These are phyloP conservation scores for Delphinus delphis DNA, from an alignment of 2,113 vertebrate genomes.

Conservation along the genomic window DNA sequence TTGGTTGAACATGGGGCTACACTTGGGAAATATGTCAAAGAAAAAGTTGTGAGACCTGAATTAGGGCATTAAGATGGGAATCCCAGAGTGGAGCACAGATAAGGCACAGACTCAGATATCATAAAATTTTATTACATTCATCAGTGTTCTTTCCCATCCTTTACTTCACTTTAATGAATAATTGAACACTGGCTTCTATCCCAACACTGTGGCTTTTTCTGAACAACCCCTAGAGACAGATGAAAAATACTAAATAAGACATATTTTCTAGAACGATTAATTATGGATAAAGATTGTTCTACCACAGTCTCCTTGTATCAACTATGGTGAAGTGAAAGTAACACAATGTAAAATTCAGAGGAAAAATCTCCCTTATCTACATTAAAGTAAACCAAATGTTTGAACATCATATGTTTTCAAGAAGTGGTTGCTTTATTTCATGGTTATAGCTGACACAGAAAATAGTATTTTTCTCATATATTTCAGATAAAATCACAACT, in stretches of 20 bases:
- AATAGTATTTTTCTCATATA: not conserved
- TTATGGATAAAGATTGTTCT: constrained; percentile 62
- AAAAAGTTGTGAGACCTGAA: not conserved
- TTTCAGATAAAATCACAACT: not conserved
- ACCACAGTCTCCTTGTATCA: constrained; percentile 24
- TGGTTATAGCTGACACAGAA: not conserved
- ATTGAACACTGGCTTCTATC: constrained; percentile 4
- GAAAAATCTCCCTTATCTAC: not conserved
- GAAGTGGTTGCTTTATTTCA: not conserved
- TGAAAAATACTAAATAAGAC: constrained; percentile 35
- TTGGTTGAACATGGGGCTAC: not conserved
- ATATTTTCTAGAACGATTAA: constrained; percentile 50
- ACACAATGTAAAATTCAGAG: not conserved
- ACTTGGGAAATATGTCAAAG: not conserved
- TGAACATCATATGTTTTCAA: not conserved
- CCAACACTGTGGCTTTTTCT: constrained; percentile 27
- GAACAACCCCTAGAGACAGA: constrained; percentile 36
- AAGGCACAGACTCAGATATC: not conserved
- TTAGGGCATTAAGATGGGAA: no score
- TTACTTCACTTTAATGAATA: constrained; percentile 7
- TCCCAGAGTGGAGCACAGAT: not conserved
- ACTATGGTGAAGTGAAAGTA: not conserved
- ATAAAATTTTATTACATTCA: not conserved
- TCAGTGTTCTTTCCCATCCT: not conserved
- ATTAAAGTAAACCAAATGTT: not conserved